Percentiles rank a stretch among this genome's conserved stretches.
phyloP scores from a whole-genome alignment of 2,797 vertebrate species.

The Halcyon badia region DNA sequence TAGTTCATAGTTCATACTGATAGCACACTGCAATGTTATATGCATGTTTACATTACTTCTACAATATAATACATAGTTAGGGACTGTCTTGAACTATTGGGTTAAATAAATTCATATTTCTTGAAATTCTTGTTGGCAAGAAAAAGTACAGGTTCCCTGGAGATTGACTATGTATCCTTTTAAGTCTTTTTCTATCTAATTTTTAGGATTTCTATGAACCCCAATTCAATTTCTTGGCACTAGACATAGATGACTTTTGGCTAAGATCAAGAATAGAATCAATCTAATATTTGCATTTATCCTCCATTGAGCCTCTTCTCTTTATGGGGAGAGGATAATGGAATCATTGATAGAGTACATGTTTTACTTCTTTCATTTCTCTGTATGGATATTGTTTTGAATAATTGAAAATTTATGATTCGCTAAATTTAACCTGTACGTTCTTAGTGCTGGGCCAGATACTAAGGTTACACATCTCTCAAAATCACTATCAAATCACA shows the following conservation, averaged over 20 bases:
- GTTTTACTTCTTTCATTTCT: slow-evolving; percentile 15
- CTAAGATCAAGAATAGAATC: slow-evolving; percentile 39
- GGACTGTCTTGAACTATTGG: neutral
- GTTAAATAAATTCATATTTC: slow-evolving; percentile 48
- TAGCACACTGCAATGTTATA: neutral
- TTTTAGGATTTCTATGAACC: slow-evolving; percentile 30
- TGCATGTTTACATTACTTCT: neutral
- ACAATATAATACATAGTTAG: neutral
- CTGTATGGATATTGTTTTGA: neutral
- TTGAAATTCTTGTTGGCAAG: slow-evolving; percentile 28
- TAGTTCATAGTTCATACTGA: neutral
- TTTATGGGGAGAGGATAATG: slow-evolving; percentile 34
- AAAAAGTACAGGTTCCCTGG: neutral
- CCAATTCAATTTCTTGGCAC: slow-evolving; percentile 40
- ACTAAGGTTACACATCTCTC: neutral
- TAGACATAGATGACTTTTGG: neutral
- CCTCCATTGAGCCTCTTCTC: slow-evolving; percentile 9
- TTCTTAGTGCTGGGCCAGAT: neutral
- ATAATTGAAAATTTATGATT: slow-evolving; percentile 44
- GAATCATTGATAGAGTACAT: slow-evolving; percentile 4
- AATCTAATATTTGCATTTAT: slow-evolving; percentile 56
- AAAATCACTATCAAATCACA: neutral
- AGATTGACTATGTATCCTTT: slow-evolving; percentile 5
- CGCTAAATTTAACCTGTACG: slow-evolving; percentile 25
- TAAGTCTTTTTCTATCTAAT: slow-evolving; percentile 11